These are phyloP conservation scores for Scelioninae gen. 1 DNA, from an alignment of 2,888 invertebrate species.

Conservation along the genomic window DNA sequence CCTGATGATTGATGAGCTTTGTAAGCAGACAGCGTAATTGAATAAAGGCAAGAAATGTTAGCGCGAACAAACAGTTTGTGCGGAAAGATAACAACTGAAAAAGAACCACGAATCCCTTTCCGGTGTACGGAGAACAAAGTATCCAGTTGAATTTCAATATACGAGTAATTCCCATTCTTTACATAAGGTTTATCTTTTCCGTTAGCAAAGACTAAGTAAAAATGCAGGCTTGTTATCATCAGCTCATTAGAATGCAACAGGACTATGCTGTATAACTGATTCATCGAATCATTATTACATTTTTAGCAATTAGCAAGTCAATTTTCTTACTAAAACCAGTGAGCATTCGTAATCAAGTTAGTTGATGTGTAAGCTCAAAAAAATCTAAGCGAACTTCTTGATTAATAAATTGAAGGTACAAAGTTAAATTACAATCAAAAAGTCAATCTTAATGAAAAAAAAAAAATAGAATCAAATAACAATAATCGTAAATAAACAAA, in stretches of 20 bases:
- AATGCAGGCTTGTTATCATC: constrained; percentile 37
- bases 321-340: no score
- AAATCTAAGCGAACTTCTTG: no score
- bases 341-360: no score
- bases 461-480: no score
- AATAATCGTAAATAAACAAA: no score
- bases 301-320: constrained; percentile 11
- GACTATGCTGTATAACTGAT: constrained; percentile 34
- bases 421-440: no score
- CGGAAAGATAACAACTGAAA: constrained; percentile 56
- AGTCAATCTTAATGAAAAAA: no score
- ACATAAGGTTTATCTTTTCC: constrained; percentile 58
- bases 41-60: constrained; percentile 43
- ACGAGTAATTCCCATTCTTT: constrained; percentile 57
- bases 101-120: constrained; percentile 54
- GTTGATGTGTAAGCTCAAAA: no score
- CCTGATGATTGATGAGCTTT: constrained; percentile 48
- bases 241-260: constrained; percentile 56
- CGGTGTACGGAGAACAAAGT: constrained; percentile 65
- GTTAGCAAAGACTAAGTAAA: constrained; percentile 24
- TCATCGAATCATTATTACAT: constrained; percentile 16
- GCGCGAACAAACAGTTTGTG: constrained; percentile 39
- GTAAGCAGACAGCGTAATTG: constrained; percentile 18
- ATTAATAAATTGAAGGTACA: no score
- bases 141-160: constrained; percentile 64